Evolutionary conservation across 1,140 invertebrate genomes (phyloP), one percentile per base, ranked within the genome.

Genomic region (Vanessa tameamea): DNA sequence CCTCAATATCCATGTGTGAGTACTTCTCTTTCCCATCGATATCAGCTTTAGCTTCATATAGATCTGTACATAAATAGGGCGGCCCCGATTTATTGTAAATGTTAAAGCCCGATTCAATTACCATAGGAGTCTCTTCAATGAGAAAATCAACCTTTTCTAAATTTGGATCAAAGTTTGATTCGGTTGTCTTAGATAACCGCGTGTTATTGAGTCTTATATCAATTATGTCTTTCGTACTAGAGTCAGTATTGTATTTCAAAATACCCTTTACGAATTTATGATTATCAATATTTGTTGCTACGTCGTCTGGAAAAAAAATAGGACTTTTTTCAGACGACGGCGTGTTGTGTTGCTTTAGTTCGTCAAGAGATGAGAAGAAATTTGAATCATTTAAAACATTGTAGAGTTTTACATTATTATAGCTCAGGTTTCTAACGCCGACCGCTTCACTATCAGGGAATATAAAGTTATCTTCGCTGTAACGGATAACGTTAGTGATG

Each of bases 11-110:
- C 57, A 92, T 76, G 48, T 81, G 67, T 6, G 71, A 61, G 82
- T 87, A 90, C 74, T 72, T 86, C 26, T 81, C 77, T 71, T 87
- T 80, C 16, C 80, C 81, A 26, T 90, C 82, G n/a, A 92, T 87
- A 48, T 90, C 85, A 6, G 82, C 70, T 64, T 78, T 81, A 16
- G 61, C 70, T 72, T 80, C 74, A 47, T 72, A 37, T 50, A 90
- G 61, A 50, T 69, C 12, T n/a, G 66, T 72, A 63, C 90, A 92
- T 57, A 65, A 73, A 23, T 77, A 79, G 3, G 78, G 72, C 72
- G 76, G 64, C 53, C 15, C 74, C 8, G 70, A 37, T 63, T 79
- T 85, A 13, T 61, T 61, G 31, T 61, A 61, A 61, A n/a, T n/a
- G 13, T 51, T n/a, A 51, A 61, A 61, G 14, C 6, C 31, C 7